A percentile compares a stretch with the other conserved stretches of the same genome.
Evolutionary conservation across 2,888 invertebrate genomes (phyloP).

Genomic region (Laothoe populi): DNA sequence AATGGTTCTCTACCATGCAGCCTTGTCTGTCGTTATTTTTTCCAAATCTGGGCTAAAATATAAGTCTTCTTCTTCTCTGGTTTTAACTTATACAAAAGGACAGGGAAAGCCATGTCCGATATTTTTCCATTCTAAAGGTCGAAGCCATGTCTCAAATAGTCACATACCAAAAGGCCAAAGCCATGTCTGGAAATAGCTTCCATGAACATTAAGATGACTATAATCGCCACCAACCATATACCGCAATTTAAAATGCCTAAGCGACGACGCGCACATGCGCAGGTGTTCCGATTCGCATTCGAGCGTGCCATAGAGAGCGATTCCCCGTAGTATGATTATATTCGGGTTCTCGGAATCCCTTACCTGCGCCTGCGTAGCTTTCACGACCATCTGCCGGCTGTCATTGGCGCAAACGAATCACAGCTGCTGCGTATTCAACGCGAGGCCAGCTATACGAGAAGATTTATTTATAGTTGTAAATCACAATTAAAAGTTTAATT

Average conservation of each 20-base stretch:
- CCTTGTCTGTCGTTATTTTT: too few species aligned
- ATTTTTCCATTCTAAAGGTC: too few species aligned
- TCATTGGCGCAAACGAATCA: constrained; percentile 54
- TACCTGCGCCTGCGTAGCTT: constrained; percentile 77
- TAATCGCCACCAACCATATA: not conserved
- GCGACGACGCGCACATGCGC: constrained; percentile 37
- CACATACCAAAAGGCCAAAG: too few species aligned
- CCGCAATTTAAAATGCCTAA: constrained; percentile 12
- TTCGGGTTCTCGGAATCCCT: constrained; percentile 80
- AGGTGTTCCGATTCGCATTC: constrained; percentile 70
- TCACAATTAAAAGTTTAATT: constrained; percentile 23
- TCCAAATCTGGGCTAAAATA: too few species aligned
- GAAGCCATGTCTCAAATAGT: too few species aligned
- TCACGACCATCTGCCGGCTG: constrained; percentile 77
- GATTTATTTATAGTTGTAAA: constrained; percentile 41
- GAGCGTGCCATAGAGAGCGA: constrained; percentile 68
- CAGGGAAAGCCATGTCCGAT: too few species aligned
- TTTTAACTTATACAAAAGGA: too few species aligned
- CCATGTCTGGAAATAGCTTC: too few species aligned
- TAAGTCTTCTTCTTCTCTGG: too few species aligned
- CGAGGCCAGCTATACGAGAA: constrained; percentile 38
- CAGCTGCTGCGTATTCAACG: constrained; percentile 52
- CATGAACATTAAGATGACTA: not conserved
- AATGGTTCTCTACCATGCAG: too few species aligned
- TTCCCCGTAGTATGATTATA: constrained; percentile 80